phyloP scores from a whole-genome alignment of 2,797 vertebrate species.

The Myotis vivesi region DNA sequence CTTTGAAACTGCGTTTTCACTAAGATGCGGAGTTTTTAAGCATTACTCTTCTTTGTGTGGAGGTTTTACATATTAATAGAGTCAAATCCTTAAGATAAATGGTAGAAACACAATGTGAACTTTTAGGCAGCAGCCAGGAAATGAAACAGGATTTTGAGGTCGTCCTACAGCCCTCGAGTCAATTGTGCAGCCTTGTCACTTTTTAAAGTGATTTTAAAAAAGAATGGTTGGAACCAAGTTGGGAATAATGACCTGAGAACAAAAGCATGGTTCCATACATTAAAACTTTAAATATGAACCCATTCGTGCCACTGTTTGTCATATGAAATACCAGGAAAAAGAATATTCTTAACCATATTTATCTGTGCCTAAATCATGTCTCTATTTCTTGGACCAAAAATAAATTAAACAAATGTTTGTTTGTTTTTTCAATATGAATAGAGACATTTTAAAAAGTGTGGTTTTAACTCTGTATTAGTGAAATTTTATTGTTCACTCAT shows the following conservation, averaged over 20 bases:
- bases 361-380: not conserved
- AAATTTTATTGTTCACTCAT: not conserved
- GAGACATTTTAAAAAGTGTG: not conserved
- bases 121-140: not conserved
- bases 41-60: not conserved
- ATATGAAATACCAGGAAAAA: not conserved
- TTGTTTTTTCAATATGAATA: not conserved
- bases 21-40: not conserved
- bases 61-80: not conserved
- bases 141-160: not conserved
- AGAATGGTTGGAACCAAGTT: not conserved
- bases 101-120: not conserved
- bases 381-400: not conserved
- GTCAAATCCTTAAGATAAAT: too few relatives aligned
- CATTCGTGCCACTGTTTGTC: rapidly evolving
- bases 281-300: not conserved
- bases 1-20: not conserved
- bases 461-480: not conserved
- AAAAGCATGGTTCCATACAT: rapidly evolving
- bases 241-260: not conserved
- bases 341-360: not conserved
- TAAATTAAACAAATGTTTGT: not conserved
- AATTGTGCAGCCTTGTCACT: not conserved
- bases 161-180: not conserved
- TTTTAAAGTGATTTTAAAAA: not conserved